A percentile compares a stretch with the other conserved stretches of the same genome.
These are phyloP conservation scores for Micromesistius poutassou DNA, from an alignment of 2,797 vertebrate genomes.

Conservation along the genomic window DNA sequence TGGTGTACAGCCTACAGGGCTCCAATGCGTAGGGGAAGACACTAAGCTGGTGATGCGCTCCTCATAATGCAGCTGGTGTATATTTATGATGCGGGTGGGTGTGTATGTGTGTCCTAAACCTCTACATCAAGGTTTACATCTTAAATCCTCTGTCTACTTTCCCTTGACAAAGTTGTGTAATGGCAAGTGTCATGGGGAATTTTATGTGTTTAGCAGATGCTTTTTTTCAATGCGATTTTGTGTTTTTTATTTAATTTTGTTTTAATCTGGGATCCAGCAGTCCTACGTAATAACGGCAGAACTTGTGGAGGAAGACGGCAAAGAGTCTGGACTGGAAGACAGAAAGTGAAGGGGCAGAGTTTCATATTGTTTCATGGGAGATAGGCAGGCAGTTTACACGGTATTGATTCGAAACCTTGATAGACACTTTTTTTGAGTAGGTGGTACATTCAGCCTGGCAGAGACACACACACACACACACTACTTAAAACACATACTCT, in stretches of 20 bases:
- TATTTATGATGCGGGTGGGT: constrained; percentile 18
- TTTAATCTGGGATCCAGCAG: no score
- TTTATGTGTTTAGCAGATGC: background rate
- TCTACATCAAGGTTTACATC: background rate
- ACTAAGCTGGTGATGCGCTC: constrained; percentile 52
- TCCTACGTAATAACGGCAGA: no score
- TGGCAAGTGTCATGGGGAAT: background rate
- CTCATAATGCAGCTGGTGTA: constrained; percentile 47
- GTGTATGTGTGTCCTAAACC: constrained; percentile 33
- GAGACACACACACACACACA: background rate
- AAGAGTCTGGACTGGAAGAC: no score
- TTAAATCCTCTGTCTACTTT: background rate
- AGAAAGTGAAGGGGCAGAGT: no score
- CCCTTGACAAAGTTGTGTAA: background rate
- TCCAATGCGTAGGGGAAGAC: constrained; percentile 42
- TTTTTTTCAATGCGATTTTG: background rate
- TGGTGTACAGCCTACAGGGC: constrained; percentile 41
- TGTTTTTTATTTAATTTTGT: background rate
- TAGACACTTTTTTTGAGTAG: constrained; percentile 18
- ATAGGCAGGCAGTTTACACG: no score
- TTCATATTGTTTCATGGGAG: no score
- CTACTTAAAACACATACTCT: background rate
- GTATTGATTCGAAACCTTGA: no score
- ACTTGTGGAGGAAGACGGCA: no score
- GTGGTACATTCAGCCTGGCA: constrained; percentile 23